phyloP scores from a whole-genome alignment of 2,113 vertebrate genomes.

The Falcunculus frontatus region DNA sequence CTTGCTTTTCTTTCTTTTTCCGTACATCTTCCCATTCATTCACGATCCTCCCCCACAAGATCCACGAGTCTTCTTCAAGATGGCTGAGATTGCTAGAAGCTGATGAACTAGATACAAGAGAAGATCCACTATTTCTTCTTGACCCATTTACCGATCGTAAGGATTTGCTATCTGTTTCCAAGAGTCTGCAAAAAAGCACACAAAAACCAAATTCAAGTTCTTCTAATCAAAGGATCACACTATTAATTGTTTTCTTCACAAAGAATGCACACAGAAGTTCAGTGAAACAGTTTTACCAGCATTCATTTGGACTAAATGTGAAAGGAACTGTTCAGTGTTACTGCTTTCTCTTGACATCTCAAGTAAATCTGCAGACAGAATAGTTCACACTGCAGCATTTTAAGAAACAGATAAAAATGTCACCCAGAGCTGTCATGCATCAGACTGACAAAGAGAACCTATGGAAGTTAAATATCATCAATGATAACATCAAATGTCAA shows the following conservation, averaged over 20 bases:
- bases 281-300: not conserved
- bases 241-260: not conserved
- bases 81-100: constrained; percentile 98
- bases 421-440: not conserved
- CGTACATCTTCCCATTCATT: constrained; percentile 98
- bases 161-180: constrained; percentile 96
- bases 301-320: not conserved
- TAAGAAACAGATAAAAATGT: not conserved
- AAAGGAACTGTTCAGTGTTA: not conserved
- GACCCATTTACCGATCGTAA: constrained; percentile 95
- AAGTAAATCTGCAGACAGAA: not conserved
- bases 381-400: not conserved
- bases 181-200: constrained; percentile 76
- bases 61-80: constrained; percentile 96
- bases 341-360: not conserved
- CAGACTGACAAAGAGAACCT: not conserved
- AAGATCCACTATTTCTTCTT: constrained; percentile 94
- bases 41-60: constrained; percentile 95
- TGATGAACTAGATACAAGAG: constrained; percentile 96
- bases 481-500: not conserved
- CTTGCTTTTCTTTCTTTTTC: constrained; percentile 97
- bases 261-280: not conserved
- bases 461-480: not conserved
- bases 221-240: not conserved
- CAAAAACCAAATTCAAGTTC: not conserved